Evolutionary conservation across 92 coral and sea anemone species (phyloP).

Genomic region (Phenganax marumi): DNA sequence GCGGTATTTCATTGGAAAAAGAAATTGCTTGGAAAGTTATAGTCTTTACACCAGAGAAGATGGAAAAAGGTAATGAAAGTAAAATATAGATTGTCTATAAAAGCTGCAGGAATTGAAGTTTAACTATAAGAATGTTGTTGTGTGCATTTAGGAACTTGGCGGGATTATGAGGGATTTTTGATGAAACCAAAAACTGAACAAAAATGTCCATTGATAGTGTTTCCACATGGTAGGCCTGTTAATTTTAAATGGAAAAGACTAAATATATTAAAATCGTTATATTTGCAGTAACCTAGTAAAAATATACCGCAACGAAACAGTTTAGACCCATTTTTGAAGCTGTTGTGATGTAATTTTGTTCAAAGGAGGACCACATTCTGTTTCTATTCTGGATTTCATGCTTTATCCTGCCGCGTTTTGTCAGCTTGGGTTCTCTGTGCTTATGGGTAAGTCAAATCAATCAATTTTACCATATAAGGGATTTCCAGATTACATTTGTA

Average conservation of each 20-base stretch:
- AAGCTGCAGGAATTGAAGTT: neutral
- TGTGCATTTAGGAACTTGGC: conserved; percentile 56
- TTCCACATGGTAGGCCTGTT: conserved; percentile 63
- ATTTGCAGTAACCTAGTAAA: too few species aligned
- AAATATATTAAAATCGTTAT: too few species aligned
- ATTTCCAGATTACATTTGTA: neutral
- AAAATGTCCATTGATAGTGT: conserved; percentile 66
- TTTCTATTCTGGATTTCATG: conserved; percentile 52
- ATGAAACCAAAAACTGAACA: conserved; percentile 56
- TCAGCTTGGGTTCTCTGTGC: conserved; percentile 80
- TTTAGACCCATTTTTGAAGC: too few species aligned
- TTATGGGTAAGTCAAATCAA: conserved; percentile 58
- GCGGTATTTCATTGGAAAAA: conserved; percentile 34
- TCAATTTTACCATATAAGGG: neutral
- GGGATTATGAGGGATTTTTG: conserved; percentile 71
- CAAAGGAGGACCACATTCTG: conserved; percentile 69
- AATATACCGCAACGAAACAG: too few species aligned
- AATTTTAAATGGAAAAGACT: neutral
- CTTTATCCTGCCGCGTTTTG: conserved; percentile 57
- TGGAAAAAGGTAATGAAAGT: conserved; percentile 22
- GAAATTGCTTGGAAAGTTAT: conserved; percentile 66
- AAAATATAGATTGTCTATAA: neutral
- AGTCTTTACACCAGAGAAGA: conserved; percentile 50
- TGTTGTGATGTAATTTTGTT: neutral
- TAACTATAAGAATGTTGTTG: neutral